Evolutionary conservation across 1,140 invertebrate genomes (phyloP).

Genomic region (Argopecten irradians): DNA sequence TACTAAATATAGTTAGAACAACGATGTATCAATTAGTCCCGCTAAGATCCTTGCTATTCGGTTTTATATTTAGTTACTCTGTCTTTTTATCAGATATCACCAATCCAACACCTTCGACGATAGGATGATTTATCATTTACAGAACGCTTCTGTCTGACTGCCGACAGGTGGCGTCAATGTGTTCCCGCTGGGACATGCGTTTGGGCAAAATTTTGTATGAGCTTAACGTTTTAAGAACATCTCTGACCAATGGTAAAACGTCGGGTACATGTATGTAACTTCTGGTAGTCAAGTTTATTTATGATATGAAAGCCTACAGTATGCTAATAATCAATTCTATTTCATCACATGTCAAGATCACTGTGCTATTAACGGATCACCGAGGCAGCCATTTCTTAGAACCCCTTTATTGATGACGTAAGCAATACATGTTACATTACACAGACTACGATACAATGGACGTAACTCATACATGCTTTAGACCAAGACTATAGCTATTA

Average conservation of each 20-base stretch:
- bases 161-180: background rate
- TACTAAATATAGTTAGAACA: background rate
- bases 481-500: no score
- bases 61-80: background rate
- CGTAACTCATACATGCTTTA: no score
- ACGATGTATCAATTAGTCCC: background rate
- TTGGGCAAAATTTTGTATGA: background rate
- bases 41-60: background rate
- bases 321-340: no score
- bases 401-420: no score
- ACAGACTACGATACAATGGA: no score
- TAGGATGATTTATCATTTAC: constrained; percentile 2
- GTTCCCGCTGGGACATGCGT: background rate
- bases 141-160: background rate
- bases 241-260: background rate
- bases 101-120: background rate
- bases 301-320: no score
- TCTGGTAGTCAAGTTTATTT: no score
- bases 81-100: background rate
- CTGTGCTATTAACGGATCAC: no score
- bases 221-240: background rate
- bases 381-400: no score
- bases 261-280: no score
- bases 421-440: no score
- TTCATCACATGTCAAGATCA: no score